These are phyloP conservation scores for Melanostoma mellinum DNA, from an alignment of 2,888 invertebrate genomes.

Conservation along the genomic window DNA sequence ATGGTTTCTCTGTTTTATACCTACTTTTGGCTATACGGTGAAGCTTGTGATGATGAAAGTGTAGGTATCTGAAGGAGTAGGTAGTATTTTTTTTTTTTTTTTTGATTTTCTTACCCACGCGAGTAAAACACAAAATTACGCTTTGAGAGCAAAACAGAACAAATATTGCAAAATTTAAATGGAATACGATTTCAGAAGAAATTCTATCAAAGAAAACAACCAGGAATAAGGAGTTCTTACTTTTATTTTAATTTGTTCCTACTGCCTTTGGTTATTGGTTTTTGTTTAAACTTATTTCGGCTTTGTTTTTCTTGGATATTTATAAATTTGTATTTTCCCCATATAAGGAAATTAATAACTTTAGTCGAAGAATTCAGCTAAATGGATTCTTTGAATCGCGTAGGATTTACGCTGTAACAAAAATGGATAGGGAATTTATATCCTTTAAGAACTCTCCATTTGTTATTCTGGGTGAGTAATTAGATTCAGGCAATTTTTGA, in stretches of 20 bases:
- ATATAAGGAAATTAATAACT: too few relatives aligned
- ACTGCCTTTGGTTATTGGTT: constrained; percentile 10
- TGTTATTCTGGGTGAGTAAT: too few relatives aligned
- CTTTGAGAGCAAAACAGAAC: constrained; percentile 12
- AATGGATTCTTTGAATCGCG: too few relatives aligned
- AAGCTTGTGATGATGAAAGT: too few relatives aligned
- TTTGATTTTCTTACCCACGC: not conserved
- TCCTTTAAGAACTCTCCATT: too few relatives aligned
- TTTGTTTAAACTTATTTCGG: constrained; percentile 1
- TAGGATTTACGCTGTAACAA: too few relatives aligned
- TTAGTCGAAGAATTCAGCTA: too few relatives aligned
- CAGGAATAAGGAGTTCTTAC: not conserved
- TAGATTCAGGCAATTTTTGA: too few relatives aligned
- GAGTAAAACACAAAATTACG: not conserved
- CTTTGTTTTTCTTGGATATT: not conserved
- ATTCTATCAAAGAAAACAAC: constrained; percentile 1
- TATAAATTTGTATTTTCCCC: too few relatives aligned
- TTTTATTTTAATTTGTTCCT: constrained; percentile 2
- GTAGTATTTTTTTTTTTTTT: constrained; percentile 7
- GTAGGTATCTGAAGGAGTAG: too few relatives aligned
- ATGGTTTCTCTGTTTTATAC: not conserved
- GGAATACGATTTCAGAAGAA: constrained; percentile 4
- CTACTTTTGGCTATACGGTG: too few relatives aligned
- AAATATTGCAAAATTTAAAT: constrained; percentile 8
- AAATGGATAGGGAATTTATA: too few relatives aligned